Evolutionary conservation across 2,797 vertebrate genomes (phyloP).

Genomic region (Pangasius macronema): DNA sequence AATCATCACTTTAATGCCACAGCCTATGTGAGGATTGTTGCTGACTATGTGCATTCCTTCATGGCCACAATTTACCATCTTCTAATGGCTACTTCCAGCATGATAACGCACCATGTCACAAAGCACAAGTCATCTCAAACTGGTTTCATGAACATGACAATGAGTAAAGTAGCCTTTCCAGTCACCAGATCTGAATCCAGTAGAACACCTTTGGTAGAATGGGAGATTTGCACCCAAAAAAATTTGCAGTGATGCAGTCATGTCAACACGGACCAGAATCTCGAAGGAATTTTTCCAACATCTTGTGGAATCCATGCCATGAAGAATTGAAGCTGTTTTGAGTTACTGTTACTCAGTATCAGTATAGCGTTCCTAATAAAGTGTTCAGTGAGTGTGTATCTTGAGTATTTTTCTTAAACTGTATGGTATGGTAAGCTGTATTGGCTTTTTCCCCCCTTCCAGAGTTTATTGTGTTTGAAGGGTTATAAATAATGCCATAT

Average conservation of each 20-base stretch:
- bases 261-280: background rate
- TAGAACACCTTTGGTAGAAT: background rate
- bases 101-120: background rate
- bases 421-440: background rate
- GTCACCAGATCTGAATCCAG: background rate
- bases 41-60: background rate
- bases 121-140: background rate
- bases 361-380: background rate
- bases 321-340: background rate
- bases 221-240: background rate
- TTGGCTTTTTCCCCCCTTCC: background rate
- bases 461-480: background rate
- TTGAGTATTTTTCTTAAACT: background rate
- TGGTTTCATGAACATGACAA: background rate
- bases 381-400: background rate
- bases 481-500: background rate
- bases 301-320: background rate
- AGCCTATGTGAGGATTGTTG: background rate
- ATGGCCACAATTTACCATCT: background rate
- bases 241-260: too few species aligned
- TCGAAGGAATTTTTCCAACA: background rate
- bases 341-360: background rate
- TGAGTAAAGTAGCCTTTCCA: background rate
- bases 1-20: background rate
- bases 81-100: too few species aligned